Percentiles rank a stretch among this genome's conserved stretches.
Conservation (phyloP, 2,113 vertebrate species). For the Ceuthmochares aereus region DNA sequence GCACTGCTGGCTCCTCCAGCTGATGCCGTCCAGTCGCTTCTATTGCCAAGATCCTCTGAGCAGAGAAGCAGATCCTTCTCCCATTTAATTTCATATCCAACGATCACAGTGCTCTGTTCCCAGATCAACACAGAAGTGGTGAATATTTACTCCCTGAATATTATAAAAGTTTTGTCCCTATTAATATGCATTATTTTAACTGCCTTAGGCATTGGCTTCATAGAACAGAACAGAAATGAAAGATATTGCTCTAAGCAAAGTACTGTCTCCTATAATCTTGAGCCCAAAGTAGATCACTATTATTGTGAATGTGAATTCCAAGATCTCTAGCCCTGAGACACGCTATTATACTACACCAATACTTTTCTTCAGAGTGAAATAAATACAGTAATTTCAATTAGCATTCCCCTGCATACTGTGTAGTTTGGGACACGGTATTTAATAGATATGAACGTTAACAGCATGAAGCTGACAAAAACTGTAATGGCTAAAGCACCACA, state of each 20-base stretch:
- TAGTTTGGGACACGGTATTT: not conserved
- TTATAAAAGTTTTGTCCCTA: not conserved
- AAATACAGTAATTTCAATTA: not conserved
- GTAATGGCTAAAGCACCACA: not conserved
- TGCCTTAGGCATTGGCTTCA: not conserved
- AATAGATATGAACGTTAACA: not conserved
- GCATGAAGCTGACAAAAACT: not conserved
- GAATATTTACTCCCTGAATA: not conserved
- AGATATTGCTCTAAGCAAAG: not conserved
- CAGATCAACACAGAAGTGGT: not conserved
- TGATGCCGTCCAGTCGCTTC: no score
- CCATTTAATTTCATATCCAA: not conserved
- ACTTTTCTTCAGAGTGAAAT: not conserved
- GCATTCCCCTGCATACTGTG: not conserved
- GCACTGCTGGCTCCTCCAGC: not conserved
- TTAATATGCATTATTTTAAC: not conserved
- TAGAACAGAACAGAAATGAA: not conserved
- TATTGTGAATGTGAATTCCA: not conserved
- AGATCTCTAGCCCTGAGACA: not conserved
- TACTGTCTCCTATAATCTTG: not conserved
- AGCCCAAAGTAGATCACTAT: not conserved
- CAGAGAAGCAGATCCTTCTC: not conserved
- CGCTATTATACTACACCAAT: not conserved
- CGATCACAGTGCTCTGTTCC: not conserved
- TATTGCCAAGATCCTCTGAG: not conserved